These are phyloP conservation scores for Salpingus planirostris DNA, from an alignment of 2,888 invertebrate genomes.

Conservation along the genomic window DNA sequence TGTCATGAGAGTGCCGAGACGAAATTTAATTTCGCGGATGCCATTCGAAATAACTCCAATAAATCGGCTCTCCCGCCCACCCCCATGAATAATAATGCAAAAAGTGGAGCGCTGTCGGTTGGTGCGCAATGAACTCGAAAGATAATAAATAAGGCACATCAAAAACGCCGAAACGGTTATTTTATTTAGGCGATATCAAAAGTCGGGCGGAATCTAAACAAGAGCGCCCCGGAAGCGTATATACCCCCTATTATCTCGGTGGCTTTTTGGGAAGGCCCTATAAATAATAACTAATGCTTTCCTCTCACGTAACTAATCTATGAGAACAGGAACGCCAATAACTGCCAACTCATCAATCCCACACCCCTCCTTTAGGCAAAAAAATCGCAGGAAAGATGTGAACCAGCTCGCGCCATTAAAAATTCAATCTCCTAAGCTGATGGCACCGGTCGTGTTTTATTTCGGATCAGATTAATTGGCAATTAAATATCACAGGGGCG, in stretches of 20 bases:
- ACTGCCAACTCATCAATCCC: slow-evolving; percentile 38
- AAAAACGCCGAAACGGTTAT: slow-evolving; percentile 9
- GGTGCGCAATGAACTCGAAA: background rate
- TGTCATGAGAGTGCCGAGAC: no score
- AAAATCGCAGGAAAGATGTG: slow-evolving; percentile 14
- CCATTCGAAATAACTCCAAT: background rate
- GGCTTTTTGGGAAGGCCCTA: slow-evolving; percentile 28
- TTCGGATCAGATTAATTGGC: background rate
- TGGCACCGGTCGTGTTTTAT: no score
- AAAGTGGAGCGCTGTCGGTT: background rate
- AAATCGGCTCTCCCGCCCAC: no score
- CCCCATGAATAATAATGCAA: background rate
- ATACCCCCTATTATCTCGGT: slow-evolving; percentile 30
- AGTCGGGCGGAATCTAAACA: slow-evolving; percentile 27
- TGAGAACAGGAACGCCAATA: slow-evolving; percentile 39
- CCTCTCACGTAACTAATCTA: slow-evolving; percentile 42
- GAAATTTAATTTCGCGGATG: no score
- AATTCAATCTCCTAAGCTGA: slow-evolving; percentile 18
- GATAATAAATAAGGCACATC: slow-evolving; percentile 6
- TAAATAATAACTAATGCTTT: slow-evolving; percentile 41
- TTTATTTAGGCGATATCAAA: slow-evolving; percentile 24
- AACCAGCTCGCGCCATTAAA: slow-evolving; percentile 28
- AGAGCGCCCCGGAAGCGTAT: slow-evolving; percentile 28
- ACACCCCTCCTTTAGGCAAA: slow-evolving; percentile 13
- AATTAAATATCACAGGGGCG: no score